phyloP scores from a whole-genome alignment of 2,888 invertebrate species.

The Elgonia sp. region DNA sequence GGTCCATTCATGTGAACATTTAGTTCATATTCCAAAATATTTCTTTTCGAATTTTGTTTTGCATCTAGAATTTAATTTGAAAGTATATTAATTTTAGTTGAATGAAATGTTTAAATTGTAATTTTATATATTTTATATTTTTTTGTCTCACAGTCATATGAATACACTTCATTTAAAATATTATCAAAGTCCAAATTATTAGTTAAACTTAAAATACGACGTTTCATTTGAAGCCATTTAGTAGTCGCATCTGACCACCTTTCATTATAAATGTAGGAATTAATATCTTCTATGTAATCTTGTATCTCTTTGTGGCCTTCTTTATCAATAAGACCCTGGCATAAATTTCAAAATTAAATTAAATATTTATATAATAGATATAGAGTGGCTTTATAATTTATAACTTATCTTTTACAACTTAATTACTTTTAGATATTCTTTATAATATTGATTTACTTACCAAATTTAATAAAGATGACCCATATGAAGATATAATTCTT shows the following conservation, averaged over 20 bases:
- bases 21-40: slow-evolving; percentile 3
- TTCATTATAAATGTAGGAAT: neutral
- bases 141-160: slow-evolving; percentile 24
- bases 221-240: slow-evolving; percentile 37
- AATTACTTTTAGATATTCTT: too few species aligned
- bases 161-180: slow-evolving; percentile 24
- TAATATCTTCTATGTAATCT: slow-evolving; percentile 1
- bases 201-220: slow-evolving; percentile 16
- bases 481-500: slow-evolving; percentile 29
- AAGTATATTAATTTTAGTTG: neutral
- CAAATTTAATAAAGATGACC: slow-evolving; percentile 28
- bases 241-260: slow-evolving; percentile 33
- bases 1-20: slow-evolving; percentile 43
- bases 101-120: neutral
- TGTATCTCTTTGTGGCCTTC: neutral
- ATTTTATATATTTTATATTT: neutral
- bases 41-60: neutral
- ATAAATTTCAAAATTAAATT: slow-evolving; percentile 6
- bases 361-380: neutral
- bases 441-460: neutral
- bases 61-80: slow-evolving; percentile 14
- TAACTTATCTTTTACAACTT: too few species aligned
- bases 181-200: slow-evolving; percentile 41
- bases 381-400: neutral
- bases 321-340: slow-evolving; percentile 47